phyloP scores from a whole-genome alignment of 1,140 invertebrate species.

The Proctacanthus coquilletti region DNA sequence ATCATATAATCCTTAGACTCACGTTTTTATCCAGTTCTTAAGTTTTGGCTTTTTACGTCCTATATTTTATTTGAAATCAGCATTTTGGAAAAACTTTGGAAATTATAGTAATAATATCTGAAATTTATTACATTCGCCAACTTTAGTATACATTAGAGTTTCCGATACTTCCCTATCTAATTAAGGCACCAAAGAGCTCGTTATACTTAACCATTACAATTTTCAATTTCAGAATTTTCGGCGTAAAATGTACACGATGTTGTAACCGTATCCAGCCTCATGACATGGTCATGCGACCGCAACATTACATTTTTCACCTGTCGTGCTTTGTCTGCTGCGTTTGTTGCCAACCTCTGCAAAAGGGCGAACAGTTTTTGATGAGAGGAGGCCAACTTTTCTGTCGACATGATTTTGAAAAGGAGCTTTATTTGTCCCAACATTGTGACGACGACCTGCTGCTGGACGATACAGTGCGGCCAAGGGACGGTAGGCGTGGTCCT shows the following conservation, averaged over 20 bases:
- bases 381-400: constrained; percentile 88
- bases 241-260: constrained; percentile 82
- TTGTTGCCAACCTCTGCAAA: constrained; percentile 82
- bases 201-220: too few relatives aligned
- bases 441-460: constrained; percentile 53
- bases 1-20: too few relatives aligned
- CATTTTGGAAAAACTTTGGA: too few relatives aligned
- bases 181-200: too few relatives aligned
- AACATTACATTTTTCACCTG: constrained; percentile 72
- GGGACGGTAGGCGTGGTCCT: constrained; percentile 76
- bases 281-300: constrained; percentile 84
- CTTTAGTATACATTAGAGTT: too few relatives aligned
- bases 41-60: too few relatives aligned
- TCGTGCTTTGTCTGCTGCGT: constrained; percentile 83
- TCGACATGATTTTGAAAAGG: constrained; percentile 79
- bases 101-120: too few relatives aligned
- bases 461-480: constrained; percentile 59
- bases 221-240: constrained; percentile 57
- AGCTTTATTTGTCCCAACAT: constrained; percentile 72
- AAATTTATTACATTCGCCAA: too few relatives aligned
- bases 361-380: constrained; percentile 90
- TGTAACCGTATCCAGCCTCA: constrained; percentile 74
- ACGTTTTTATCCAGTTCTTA: too few relatives aligned
- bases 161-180: too few relatives aligned
- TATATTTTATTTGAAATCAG: too few relatives aligned